These are phyloP conservation scores for Platanista minor DNA, from an alignment of 2,113 vertebrate genomes.

Conservation along the genomic window DNA sequence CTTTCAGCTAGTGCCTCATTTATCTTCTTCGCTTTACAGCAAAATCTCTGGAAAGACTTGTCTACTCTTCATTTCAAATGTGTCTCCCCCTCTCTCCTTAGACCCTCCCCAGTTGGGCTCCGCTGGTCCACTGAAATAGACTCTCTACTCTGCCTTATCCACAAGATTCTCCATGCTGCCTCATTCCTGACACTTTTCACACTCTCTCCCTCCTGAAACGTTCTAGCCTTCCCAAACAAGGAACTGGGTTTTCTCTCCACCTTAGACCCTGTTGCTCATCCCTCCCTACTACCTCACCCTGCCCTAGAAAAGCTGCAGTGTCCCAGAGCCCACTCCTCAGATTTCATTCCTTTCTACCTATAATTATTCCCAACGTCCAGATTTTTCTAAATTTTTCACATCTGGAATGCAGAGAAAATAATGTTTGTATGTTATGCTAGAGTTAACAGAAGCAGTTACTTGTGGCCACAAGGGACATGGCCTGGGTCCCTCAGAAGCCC, in stretches of 20 bases:
- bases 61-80: background rate
- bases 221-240: background rate
- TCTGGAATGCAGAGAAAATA: background rate
- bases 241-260: background rate
- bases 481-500: background rate
- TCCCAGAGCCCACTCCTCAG: background rate
- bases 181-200: too few species aligned
- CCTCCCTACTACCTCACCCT: background rate
- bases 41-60: background rate
- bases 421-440: fast-evolving
- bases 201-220: background rate
- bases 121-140: background rate
- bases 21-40: background rate
- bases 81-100: background rate
- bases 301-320: background rate
- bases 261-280: background rate
- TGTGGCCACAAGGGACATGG: too few species aligned
- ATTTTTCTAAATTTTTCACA: background rate
- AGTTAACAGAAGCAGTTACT: background rate
- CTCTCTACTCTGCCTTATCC: background rate
- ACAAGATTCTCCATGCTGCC: too few species aligned
- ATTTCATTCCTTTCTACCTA: background rate
- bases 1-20: background rate
- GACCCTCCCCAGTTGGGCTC: background rate
- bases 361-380: background rate